A percentile compares a stretch with the other conserved stretches of the same genome.
Evolutionary conservation across 2,888 invertebrate species (phyloP).

Genomic region (Galerucella pusilla): DNA sequence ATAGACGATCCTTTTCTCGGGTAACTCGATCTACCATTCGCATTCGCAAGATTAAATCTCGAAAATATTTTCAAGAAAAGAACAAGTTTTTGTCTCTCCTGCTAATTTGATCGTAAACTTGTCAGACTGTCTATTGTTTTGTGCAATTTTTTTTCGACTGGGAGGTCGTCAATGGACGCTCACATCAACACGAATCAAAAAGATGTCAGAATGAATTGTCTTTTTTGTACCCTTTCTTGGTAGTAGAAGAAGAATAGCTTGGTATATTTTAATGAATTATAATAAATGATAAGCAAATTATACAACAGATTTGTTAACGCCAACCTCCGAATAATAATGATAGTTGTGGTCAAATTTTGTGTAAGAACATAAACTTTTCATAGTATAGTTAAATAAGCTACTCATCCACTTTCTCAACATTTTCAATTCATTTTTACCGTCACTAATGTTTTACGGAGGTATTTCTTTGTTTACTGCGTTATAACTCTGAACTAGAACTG

Average conservation of each 20-base stretch:
- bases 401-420: too few species aligned
- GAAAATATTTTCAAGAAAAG: slow-evolving; percentile 49
- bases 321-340: too few species aligned
- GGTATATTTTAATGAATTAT: neutral
- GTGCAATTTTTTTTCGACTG: slow-evolving; percentile 40
- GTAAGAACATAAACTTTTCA: too few species aligned
- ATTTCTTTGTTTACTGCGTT: too few species aligned
- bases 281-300: neutral
- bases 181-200: slow-evolving; percentile 29
- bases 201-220: slow-evolving; percentile 22
- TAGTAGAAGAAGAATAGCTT: neutral
- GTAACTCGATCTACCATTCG: slow-evolving; percentile 28
- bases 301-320: neutral
- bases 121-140: slow-evolving; percentile 48
- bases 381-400: too few species aligned
- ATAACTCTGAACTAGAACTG: too few species aligned
- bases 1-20: slow-evolving; percentile 25
- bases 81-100: slow-evolving; percentile 48
- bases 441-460: too few species aligned
- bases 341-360: too few species aligned
- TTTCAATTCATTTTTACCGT: too few species aligned
- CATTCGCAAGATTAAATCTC: slow-evolving; percentile 47
- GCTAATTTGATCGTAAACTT: slow-evolving; percentile 52
- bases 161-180: slow-evolving; percentile 41
- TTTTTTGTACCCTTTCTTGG: neutral